Conservation (phyloP, 2,797 vertebrate species). For the Characodon lateralis region DNA sequence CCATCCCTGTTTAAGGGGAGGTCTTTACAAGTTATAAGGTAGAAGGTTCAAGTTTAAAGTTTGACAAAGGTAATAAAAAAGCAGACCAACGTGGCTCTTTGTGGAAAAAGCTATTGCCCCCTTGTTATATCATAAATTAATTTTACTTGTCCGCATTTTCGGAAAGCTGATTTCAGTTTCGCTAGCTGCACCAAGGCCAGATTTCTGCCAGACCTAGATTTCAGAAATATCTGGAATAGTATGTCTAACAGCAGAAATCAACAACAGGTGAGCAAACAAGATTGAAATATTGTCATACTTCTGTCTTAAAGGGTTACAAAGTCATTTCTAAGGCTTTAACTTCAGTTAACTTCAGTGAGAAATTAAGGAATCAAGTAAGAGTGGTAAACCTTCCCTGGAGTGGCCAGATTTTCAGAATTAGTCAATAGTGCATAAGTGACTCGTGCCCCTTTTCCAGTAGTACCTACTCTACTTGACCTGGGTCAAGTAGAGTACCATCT, state of each 20-base stretch:
- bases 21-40: not conserved
- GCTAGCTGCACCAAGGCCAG: not conserved
- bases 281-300: not conserved
- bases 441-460: too few species aligned
- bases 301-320: not conserved
- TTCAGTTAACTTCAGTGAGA: not conserved
- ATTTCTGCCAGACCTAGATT: not conserved
- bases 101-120: not conserved
- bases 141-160: too few species aligned
- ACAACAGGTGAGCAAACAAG: not conserved
- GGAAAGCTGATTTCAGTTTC: too few species aligned
- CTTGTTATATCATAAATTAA: not conserved
- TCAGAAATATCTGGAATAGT: not conserved
- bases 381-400: not conserved
- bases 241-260: not conserved
- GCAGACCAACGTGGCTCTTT: not conserved
- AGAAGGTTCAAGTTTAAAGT: not conserved
- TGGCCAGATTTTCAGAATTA: not conserved
- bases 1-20: not conserved
- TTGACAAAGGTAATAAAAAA: not conserved
- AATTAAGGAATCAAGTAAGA: not conserved
- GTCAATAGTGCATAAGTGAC: not conserved
- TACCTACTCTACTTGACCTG: too few species aligned
- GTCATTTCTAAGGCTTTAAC: not conserved
- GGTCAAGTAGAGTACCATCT: too few species aligned